phyloP scores from a whole-genome alignment of 1,140 invertebrate species.

The Pemphigus obesinymphae region DNA sequence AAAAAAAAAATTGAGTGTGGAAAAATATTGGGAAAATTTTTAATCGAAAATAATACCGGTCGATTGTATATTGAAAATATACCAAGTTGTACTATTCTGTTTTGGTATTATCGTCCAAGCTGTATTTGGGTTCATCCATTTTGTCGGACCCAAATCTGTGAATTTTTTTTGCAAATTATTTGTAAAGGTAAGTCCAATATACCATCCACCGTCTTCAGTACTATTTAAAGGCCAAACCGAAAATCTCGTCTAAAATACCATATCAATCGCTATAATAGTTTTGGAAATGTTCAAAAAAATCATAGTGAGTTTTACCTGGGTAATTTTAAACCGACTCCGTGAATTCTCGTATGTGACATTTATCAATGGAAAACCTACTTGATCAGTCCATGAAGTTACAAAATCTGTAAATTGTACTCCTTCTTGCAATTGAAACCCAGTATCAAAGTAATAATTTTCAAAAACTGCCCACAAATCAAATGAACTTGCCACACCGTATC shows the following conservation, averaged over 20 bases:
- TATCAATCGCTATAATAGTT: not conserved
- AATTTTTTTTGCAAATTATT: not conserved
- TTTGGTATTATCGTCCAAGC: too few species aligned
- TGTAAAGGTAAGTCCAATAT: slow-evolving; percentile 9
- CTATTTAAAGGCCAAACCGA: not conserved
- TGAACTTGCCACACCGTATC: not conserved
- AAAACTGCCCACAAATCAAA: not conserved
- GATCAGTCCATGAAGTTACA: slow-evolving; percentile 67
- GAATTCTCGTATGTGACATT: slow-evolving; percentile 55
- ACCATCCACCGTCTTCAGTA: slow-evolving; percentile 25
- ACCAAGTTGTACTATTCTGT: slow-evolving; percentile 12
- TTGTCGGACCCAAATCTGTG: not conserved
- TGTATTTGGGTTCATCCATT: not conserved
- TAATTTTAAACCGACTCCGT: not conserved
- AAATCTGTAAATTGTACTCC: slow-evolving; percentile 50
- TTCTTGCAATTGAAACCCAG: not conserved
- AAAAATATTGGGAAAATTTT: too few species aligned
- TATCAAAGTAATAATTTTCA: slow-evolving; percentile 29
- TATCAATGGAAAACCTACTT: slow-evolving; percentile 70
- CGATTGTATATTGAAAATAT: slow-evolving; percentile 31
- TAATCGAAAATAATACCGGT: not conserved
- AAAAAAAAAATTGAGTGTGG: not conserved
- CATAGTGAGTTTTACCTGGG: not conserved
- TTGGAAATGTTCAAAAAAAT: not conserved
- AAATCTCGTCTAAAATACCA: not conserved